Percentiles rank a stretch among this genome's conserved stretches.
phyloP scores from a whole-genome alignment of 1,140 invertebrate species.

The Dolichoris vasculosae region DNA sequence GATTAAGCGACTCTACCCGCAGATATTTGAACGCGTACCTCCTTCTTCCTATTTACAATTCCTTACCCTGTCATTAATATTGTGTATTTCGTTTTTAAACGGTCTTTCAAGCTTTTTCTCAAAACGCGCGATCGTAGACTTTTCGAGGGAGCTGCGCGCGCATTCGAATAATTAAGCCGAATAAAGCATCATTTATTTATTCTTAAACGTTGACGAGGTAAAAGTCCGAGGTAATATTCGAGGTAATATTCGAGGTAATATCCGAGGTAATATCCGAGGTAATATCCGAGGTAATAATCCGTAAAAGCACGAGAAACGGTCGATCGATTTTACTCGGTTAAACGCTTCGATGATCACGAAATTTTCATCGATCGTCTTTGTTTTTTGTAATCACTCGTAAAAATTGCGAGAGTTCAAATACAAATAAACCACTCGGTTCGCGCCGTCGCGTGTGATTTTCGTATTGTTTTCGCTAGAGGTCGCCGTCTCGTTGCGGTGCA shows the following conservation, averaged over 20 bases:
- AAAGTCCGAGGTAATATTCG: not conserved
- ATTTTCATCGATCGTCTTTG: not conserved
- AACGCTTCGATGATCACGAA: not conserved
- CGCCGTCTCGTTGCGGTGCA: too few species aligned
- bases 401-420: not conserved
- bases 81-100: not conserved
- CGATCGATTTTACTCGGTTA: constrained; percentile 20
- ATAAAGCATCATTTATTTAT: not conserved
- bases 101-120: not conserved
- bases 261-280: too few species aligned
- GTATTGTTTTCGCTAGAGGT: too few species aligned
- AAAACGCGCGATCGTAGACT: not conserved
- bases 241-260: too few species aligned
- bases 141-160: not conserved
- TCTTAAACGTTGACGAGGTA: not conserved
- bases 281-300: not conserved
- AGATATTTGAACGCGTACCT: not conserved
- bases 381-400: not conserved
- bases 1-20: not conserved
- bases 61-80: not conserved
- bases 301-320: not conserved
- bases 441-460: too few species aligned
- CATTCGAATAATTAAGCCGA: not conserved
- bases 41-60: not conserved
- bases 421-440: not conserved